Evolutionary conservation across 2,797 vertebrate genomes (phyloP), one percentile per base, ranked within the genome.

Genomic region (Hoplostethus atlanticus): DNA sequence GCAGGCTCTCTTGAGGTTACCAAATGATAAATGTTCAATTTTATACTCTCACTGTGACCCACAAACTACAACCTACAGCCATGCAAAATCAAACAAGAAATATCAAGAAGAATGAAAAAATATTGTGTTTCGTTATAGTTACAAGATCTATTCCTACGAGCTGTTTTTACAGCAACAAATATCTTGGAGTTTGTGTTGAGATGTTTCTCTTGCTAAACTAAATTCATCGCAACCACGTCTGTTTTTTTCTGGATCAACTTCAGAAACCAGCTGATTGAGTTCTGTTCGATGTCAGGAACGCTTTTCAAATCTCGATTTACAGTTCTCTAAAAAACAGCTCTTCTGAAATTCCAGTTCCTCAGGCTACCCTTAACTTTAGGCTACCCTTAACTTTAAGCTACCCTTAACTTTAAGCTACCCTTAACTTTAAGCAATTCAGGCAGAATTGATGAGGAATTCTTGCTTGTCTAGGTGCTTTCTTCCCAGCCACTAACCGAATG

Each of bases 251-350:
- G 12, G 53, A 69, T 67, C 81, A 76, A 68, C 64, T 60, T 86
- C 76, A 85, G 76, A 86, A 74, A 88, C 77, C 80, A 82, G 79
- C 75, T 81, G 82, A 87, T 65, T 66, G 64, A 79, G 70, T 76
- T 68, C 15, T 64, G 38, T 61, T 47, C 48, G 76, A 70, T 81
- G 82, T 81, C 17, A 59, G 16, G 36, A 40, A 40, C 38, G 2
- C 9, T 10, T 40, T 40, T 40, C 6, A 40, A 40, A 5, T 40
- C 38, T 40, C 38, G 2, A 1, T 40, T 40, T 40, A 40, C 9
- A 2, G 5, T 40, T 40, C 9, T 40, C 38, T 40, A 40, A 7
- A 40, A 40, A 10, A 40, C 21, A 40, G 9, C 38, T 40, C 38
- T 7, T 40, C 38, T 40, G 38, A 40, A 40, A 6, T 40, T 40